Evolutionary conservation across 1,140 invertebrate genomes (phyloP), one percentile per base, ranked within the genome.

Genomic region (Euborellia annulipes): DNA sequence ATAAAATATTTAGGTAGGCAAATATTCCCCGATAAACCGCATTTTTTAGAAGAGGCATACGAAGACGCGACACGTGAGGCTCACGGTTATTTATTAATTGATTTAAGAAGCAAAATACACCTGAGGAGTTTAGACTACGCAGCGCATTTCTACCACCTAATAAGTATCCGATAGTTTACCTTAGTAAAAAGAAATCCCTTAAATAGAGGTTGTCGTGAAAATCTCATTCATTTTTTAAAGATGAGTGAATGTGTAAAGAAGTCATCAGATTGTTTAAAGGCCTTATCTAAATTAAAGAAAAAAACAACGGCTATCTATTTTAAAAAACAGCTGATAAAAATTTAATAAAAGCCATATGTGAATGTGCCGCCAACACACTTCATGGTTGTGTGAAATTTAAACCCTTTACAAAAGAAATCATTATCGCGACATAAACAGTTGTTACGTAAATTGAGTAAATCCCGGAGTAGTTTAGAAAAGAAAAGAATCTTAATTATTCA

Each of bases 61-160:
- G 17, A 11, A 6, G 46, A 47, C 8, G 46, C 46, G 3, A 47
- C 46, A 17, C 41, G 13, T 16, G 7, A 47, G 32, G 9, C 40
- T 40, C 13, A 34, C 42, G 41, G 47, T 14, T 48, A 48, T 16
- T 21, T 48, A 36, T n/a, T 48, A 18, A 21, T 48, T 19, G 47
- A 48, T 47, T 43, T 47, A 19, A n/a, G n/a, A 42, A 43, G 21
- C 46, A 47, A 41, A 22, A 17, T 14, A 47, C 46, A 8, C 39
- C 39, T 11, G 46, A 43, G n/a, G n/a, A 42, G 30, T 36, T 30
- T 14, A 3, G 40, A 17, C 34, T 47, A 32, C n/a, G 22, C 30
- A 43, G 39, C n/a, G 43, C 41, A 7, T 34, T 47, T n/a, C n/a
- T n/a, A n/a, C n/a, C n/a, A n/a, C n/a, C n/a, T n/a, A n/a, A n/a